Percentiles rank a stretch among this genome's conserved stretches.
These are phyloP conservation scores for Stenopsyche tienmushanensis DNA, from an alignment of 1,140 invertebrate genomes.

Conservation along the genomic window DNA sequence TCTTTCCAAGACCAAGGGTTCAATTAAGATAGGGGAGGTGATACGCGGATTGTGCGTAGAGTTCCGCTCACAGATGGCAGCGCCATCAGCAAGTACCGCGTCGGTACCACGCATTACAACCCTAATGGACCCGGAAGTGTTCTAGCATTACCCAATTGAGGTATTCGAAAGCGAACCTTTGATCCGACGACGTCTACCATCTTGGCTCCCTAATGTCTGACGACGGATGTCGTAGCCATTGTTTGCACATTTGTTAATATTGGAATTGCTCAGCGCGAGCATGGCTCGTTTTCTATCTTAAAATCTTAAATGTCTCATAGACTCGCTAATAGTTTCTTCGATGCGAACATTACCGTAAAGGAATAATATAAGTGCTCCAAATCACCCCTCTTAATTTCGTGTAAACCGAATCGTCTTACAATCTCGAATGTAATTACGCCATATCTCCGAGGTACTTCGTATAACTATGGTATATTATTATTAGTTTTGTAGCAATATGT, in stretches of 20 bases:
- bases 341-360: neutral
- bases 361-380: neutral
- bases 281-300: neutral
- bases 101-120: constrained; percentile 4
- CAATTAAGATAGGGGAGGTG: constrained; percentile 31
- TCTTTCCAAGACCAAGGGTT: constrained; percentile 8
- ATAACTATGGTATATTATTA: neutral
- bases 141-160: constrained; percentile 13
- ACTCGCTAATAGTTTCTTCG: constrained; percentile 17
- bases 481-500: constrained; percentile 26
- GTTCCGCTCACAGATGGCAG: constrained; percentile 17
- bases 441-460: too few relatives aligned
- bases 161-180: constrained; percentile 16
- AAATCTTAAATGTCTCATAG: neutral
- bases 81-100: neutral
- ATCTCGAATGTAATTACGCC: neutral
- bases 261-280: neutral
- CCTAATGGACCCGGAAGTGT: neutral
- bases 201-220: too few relatives aligned
- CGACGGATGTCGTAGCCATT: constrained; percentile 4
- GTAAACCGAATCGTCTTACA: neutral
- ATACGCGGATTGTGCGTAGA: constrained; percentile 10
- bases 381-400: neutral
- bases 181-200: constrained; percentile 1
- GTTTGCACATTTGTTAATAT: neutral